Evolutionary conservation across 1,140 invertebrate species (phyloP).

Genomic region (Drosophila ogumai): DNA sequence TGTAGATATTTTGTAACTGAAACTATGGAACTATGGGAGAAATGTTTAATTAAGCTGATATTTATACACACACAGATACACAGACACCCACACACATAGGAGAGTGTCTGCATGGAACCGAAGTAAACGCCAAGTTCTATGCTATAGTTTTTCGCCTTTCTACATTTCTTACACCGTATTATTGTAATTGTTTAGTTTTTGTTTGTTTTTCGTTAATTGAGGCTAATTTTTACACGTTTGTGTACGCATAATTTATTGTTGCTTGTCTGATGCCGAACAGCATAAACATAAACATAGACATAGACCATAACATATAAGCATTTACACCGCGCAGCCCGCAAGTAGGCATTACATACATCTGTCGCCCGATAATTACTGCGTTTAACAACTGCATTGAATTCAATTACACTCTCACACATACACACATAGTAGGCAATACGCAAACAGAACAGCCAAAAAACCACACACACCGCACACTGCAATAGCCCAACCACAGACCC

Average conservation of each 20-base stretch:
- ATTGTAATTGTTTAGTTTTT: slow-evolving; percentile 59
- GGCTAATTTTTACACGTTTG: slow-evolving; percentile 70
- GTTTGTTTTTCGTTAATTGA: slow-evolving; percentile 73
- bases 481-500: slow-evolving; percentile 64
- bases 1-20: slow-evolving; percentile 61
- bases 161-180: slow-evolving; percentile 27
- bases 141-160: slow-evolving; percentile 50
- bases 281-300: slow-evolving; percentile 31
- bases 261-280: slow-evolving; percentile 27
- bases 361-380: slow-evolving; percentile 49
- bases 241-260: slow-evolving; percentile 46
- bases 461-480: slow-evolving; percentile 51
- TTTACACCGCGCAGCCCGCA: slow-evolving; percentile 1
- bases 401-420: slow-evolving; percentile 36
- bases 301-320: slow-evolving; percentile 9
- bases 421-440: slow-evolving; percentile 12
- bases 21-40: slow-evolving; percentile 67
- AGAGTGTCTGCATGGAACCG: slow-evolving; percentile 8
- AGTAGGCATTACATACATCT: slow-evolving; percentile 18
- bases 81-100: slow-evolving; percentile 15
- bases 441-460: slow-evolving; percentile 40
- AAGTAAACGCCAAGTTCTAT: slow-evolving; percentile 52
- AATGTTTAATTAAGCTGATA: slow-evolving; percentile 61
- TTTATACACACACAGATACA: slow-evolving; percentile 57
- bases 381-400: slow-evolving; percentile 42